Conservation (phyloP, 1,140 invertebrate species). For the Cataglyphis hispanica region DNA sequence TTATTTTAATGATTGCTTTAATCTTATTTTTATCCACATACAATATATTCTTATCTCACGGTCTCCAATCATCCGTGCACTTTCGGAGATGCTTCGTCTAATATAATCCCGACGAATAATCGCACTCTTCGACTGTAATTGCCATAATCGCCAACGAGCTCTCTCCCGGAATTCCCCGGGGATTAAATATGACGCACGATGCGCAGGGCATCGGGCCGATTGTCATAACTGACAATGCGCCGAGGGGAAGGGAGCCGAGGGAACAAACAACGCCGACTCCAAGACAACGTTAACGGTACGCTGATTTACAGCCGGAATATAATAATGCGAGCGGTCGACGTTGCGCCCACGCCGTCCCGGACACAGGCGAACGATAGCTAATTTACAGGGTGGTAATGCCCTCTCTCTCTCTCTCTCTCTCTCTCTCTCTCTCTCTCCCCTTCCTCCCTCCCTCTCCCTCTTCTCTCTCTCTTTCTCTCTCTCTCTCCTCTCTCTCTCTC, state of each 20-base stretch:
- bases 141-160: neutral
- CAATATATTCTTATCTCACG: no score
- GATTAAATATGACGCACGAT: neutral
- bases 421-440: neutral
- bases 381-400: conserved; percentile 77
- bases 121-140: neutral
- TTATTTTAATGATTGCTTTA: no score
- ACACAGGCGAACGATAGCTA: conserved; percentile 68
- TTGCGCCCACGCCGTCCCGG: conserved; percentile 64
- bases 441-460: neutral
- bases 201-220: neutral
- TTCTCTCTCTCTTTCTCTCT: neutral
- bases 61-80: no score
- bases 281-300: conserved; percentile 38
- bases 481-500: neutral
- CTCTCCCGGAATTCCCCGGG: neutral
- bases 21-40: no score
- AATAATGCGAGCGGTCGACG: conserved; percentile 71
- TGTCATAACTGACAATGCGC: neutral
- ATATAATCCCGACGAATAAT: no score
- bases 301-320: conserved; percentile 68
- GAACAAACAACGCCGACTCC: neutral
- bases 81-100: no score
- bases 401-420: no score
- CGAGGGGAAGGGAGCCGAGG: neutral